Evolutionary conservation across 2,888 invertebrate genomes (phyloP), one percentile per base, ranked within the genome.

Genomic region (Dolichomitus sp.): DNA sequence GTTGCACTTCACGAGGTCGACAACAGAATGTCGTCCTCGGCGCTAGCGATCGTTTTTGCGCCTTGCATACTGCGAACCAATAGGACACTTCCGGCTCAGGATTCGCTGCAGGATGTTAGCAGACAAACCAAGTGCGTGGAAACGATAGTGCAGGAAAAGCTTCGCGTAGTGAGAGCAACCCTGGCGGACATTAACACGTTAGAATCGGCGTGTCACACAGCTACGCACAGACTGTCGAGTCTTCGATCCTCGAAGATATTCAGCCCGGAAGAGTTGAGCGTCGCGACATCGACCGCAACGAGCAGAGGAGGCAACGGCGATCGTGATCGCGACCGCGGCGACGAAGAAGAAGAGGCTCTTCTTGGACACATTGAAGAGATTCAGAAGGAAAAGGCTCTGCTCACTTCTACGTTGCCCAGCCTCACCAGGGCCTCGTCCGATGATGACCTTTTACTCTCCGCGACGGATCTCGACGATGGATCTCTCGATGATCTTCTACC

Each of bases 1-100:
- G 98, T 98, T 19, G 98, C 98, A 0, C 94, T 97, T 40, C 96
- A 97, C 89, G 98, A 98, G 94, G 96, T 97, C 85, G 97, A 97
- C 85, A 99, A 99, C 94, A 95, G 98, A 87, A 99, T 99, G 99
- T 97, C 97, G 76, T 96, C 98, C 0, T 97, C 97, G 91, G 97
- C 98, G 72, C 94, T 99, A 87, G 98, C 99, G 70, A 98, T 99
- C 88, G 98, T 99, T 85, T 99, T 99, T 94, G 98, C 98, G 57
- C 99, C 99, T 65, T 99, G 99, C 94, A 97, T 99, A 82, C 95
- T 99, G 86, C 95, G 98, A 89, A 98, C 98, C 85, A 97, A 97
- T 94, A 97, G 98, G 93, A 94, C 96, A 84, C 96, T 98, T 87
- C 98, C 98, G 61, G 99, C 98, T 70, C 98, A 99, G 94, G 98